Base-by-base conservation (phyloP, 2,113 vertebrate species). In the Sinocyclocheilus rhinocerous region DNA sequence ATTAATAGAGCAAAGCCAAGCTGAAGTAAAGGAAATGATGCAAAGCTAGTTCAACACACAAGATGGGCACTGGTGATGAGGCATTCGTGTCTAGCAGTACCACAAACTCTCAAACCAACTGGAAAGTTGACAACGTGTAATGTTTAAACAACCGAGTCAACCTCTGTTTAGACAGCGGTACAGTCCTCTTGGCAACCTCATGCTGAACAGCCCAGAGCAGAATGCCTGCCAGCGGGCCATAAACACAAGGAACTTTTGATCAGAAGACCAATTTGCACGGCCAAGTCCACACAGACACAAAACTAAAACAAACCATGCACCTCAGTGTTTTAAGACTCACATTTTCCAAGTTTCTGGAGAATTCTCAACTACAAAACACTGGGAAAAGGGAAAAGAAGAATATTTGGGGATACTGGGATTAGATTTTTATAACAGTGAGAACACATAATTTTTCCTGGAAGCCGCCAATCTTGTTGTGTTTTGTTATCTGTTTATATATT, bases 291-390 rank as follows among this genome's bases (percentile, higher is more conserved):
- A 82, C 39, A 87, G 88, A 89, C 85, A 86, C 52, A 61, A 81
- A 87, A 84, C 73, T 79, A 82, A 82, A 82, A 70, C 63, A 82
- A 82, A 76, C 36, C 48, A 81, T 67, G 48, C 91, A 92, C 80
- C 67, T 63, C 55, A 90, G 89, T 79, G n/a, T 86, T 79, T 88
- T 86, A 91, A 92, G 90, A 92, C 88, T 89, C 80, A 87, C 75
- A 87, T 93, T 76, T 81, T 89, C 39, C 12, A 86, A 84, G 85
- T 92, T 90, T 89, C 84, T 88, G 83, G 92, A 90, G 91, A 91
- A 86, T 90, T 88, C 89, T 89, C 93, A 86, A 89, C 88, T 89
- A 87, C 91, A 91, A 78, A 87, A 91, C 91, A 91, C 76, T 87
- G 87, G 88, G 86, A 88, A 89, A 92, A 87, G 88, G 89, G 92